phyloP scores from a whole-genome alignment of 2,888 invertebrate genomes.

The Mythimna ferrago region DNA sequence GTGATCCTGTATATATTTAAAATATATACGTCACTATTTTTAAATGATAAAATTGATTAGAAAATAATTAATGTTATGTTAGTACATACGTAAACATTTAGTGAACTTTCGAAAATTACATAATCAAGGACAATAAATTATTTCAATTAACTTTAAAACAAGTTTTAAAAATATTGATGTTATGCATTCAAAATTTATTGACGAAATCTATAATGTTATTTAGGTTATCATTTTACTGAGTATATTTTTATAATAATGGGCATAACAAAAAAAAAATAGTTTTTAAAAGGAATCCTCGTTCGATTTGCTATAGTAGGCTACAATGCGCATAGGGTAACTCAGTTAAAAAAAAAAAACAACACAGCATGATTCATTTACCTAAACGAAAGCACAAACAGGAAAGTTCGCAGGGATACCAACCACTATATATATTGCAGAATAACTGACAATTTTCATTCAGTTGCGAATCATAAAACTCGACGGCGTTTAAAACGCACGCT shows the following conservation, averaged over 20 bases:
- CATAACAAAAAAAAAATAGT: too few relatives aligned
- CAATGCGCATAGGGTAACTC: background rate
- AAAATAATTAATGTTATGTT: background rate
- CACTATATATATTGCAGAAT: constrained; percentile 61
- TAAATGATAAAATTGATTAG: background rate
- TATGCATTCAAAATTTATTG: background rate
- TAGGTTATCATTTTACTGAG: too few relatives aligned
- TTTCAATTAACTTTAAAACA: background rate
- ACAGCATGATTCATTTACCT: constrained; percentile 37
- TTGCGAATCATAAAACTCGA: constrained; percentile 38
- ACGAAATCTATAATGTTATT: background rate
- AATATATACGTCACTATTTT: background rate
- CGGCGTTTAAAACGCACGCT: constrained; percentile 42
- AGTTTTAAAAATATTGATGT: background rate
- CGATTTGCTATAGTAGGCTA: background rate
- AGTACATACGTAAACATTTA: background rate
- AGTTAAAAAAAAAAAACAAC: background rate
- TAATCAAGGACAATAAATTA: background rate
- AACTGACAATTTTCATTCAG: constrained; percentile 55
- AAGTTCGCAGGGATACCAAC: constrained; percentile 26
- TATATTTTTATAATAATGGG: background rate
- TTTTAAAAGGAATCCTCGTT: background rate
- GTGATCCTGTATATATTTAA: background rate
- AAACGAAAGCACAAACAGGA: constrained; percentile 37
- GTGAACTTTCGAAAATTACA: background rate